Base-by-base conservation (phyloP, 2,888 invertebrate genomes). In the Leptarthrus brevirostris region DNA sequence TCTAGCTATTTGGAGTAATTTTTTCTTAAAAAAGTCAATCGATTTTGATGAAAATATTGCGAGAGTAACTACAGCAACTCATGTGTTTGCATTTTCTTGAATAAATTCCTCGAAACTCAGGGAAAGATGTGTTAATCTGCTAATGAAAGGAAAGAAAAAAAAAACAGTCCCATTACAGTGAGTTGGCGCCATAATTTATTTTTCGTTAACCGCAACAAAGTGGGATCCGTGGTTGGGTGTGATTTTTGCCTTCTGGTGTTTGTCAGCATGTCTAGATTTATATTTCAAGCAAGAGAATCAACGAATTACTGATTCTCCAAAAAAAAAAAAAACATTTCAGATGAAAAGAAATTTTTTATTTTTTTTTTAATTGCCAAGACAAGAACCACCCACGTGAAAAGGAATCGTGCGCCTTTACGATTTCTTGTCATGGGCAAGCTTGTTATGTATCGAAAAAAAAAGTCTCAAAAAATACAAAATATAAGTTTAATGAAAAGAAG, bases 151-250 rank as follows among this genome's bases (percentile, higher is more conserved):
- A n/a, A n/a, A n/a, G n/a, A n/a, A n/a, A n/a, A n/a, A n/a, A 26
- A 56, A 56, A 53, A 56, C 24, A 16, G 14, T 16, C 30, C 10
- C 26, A 56, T 56, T 56, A 16, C 30, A 30, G 56, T 24, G 56
- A 56, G 56, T 56, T 56, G 56, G 56, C 56, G 56, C 56, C 56
- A 56, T 56, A 56, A 56, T 56, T 56, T 56, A 56, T 56, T 56
- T 56, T 24, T 24, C 56, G 16, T 24, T 14, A 24, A 24, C 56
- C 56, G 30, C 56, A 24, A 56, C 26, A 56, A 56, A 56, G 30
- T 56, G 56, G n/a, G 56, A 56, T 56, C 30, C 56, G 30, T 56
- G 14, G 56, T 6, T 56, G 56, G 56, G 56, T 56, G 34, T 56
- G 56, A 16, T 44, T 30, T 30, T 56, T 30, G 56, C 56, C 56